Evolutionary conservation across 2,797 vertebrate species (phyloP), one percentile per base, ranked within the genome.

Genomic region (Channallabes apus): DNA sequence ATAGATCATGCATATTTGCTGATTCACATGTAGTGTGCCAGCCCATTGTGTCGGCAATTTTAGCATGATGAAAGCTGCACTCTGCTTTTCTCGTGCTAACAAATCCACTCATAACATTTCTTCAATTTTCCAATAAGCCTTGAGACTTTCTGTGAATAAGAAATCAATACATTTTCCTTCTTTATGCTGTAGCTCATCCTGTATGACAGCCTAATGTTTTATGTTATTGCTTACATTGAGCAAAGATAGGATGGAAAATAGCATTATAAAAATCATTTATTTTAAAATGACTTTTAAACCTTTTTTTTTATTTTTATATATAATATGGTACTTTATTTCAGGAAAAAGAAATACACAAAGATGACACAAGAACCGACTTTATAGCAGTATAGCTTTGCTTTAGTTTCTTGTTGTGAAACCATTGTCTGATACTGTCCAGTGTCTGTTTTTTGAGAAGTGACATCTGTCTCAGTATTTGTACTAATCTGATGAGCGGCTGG

Each of bases 31-130:
- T 87, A 84, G 90, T 65, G 72, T 81, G 51, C 86, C 75, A 83
- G 64, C 89, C 91, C 89, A 90, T 88, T 12, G 56, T 29, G 18
- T 20, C 91, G 88, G 88, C 88, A 91, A 93, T 93, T 92, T 93
- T 87, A 83, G 86, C 58, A 46, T 86, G 89, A 93, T 92, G 86
- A 92, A 90, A 88, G 86, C 90, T 90, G 88, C 80, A 86, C 65
- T 84, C 76, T 82, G 69, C 32, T 27, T 83, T 88, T 81, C 78
- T 69, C 58, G 80, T 81, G 88, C 87, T 89, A 89, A 84, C 88
- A 84, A 90, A 92, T 92, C 91, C 86, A 91, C 90, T 90, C 87
- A 78, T 83, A 91, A 93, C 92, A 88, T 91, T 89, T 90, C 88
- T 86, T 89, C 87, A 84, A 89, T 88, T 51, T 80, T n/a, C 84